phyloP scores from a whole-genome alignment of 35 echinoderm and acorn worm genomes.

The Heliocidaris tuberculata region DNA sequence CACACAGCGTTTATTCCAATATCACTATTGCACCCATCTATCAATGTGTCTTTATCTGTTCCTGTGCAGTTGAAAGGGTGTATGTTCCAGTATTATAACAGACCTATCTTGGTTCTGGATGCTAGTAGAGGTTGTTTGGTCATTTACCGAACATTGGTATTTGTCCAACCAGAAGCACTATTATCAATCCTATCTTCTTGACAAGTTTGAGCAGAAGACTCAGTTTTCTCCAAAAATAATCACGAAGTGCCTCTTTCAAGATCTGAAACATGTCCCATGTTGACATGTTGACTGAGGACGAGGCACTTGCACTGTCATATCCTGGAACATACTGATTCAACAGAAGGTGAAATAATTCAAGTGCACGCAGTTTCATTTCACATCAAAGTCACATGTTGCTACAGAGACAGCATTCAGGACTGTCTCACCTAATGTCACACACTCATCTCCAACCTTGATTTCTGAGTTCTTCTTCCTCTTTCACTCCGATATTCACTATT shows the following conservation, averaged over 20 bases:
- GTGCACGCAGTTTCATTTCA: conserved; percentile 2
- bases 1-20: not conserved
- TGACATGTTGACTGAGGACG: not conserved
- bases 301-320: not conserved
- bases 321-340: not conserved
- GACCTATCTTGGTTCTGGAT: no score
- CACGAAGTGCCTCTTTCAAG: not conserved
- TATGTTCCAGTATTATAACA: not conserved
- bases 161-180: not conserved
- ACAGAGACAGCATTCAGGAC: conserved; percentile 26
- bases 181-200: not conserved
- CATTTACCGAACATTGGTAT: not conserved
- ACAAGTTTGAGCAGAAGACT: not conserved
- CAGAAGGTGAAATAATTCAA: not conserved
- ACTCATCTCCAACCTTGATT: not conserved
- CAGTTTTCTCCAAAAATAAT: not conserved
- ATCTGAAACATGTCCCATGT: not conserved
- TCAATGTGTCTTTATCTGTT: not conserved
- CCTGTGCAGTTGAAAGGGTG: not conserved
- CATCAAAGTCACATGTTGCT: conserved; percentile 29
- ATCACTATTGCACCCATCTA: not conserved
- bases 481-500: no score
- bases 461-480: no score
- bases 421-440: not conserved
- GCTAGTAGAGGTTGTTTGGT: not conserved